Conservation (phyloP, 2,797 vertebrate species). For the Pygocentrus nattereri region DNA sequence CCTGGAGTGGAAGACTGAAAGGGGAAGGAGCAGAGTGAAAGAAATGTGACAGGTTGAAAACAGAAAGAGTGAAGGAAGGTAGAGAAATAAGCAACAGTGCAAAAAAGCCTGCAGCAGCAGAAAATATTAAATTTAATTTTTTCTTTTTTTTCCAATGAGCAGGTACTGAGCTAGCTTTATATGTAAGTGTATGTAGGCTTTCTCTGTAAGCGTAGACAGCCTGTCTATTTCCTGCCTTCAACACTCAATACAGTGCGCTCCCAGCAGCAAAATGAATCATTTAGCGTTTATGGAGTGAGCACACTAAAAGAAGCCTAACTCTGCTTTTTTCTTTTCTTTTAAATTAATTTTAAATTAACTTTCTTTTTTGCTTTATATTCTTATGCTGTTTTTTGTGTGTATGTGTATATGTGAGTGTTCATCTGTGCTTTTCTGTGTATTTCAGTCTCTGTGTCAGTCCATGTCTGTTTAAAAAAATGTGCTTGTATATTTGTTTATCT, state of each 20-base stretch:
- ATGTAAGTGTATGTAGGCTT: too few species aligned
- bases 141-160: too few species aligned
- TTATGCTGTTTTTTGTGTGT: background rate
- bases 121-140: background rate
- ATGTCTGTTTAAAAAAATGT: background rate
- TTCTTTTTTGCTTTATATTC: slow-evolving; percentile 19
- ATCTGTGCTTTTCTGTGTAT: background rate
- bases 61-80: background rate
- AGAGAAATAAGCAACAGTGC: slow-evolving; percentile 29
- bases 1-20: slow-evolving; percentile 78
- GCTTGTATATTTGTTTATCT: background rate
- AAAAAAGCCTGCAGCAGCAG: background rate
- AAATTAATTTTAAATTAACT: slow-evolving; percentile 39
- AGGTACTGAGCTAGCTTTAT: too few species aligned
- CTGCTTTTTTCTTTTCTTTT: slow-evolving; percentile 43
- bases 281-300: slow-evolving; percentile 31
- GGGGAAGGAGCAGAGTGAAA: slow-evolving; percentile 38
- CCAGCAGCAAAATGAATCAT: slow-evolving; percentile 43
- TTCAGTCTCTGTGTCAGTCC: slow-evolving; percentile 1
- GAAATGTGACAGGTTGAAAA: slow-evolving; percentile 40
- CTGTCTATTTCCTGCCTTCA: background rate
- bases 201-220: too few species aligned
- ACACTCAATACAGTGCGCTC: slow-evolving; percentile 18
- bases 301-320: slow-evolving; percentile 41
- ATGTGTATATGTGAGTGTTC: slow-evolving; percentile 27